phyloP scores from a whole-genome alignment of 2,888 invertebrate genomes.

The Sympetrum striolatum region DNA sequence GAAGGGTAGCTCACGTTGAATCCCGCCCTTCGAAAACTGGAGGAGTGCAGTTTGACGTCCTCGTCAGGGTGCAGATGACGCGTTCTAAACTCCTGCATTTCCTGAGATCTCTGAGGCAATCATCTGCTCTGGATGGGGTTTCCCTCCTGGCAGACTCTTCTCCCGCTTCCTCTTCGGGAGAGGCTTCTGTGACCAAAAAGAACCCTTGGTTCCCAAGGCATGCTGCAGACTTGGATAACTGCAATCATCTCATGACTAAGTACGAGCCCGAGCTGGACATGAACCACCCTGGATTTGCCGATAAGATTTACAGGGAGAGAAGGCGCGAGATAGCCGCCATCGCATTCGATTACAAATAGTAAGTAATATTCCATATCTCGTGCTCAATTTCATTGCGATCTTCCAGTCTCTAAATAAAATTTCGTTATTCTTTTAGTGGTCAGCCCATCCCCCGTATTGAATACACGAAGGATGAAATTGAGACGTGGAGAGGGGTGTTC shows the following conservation, averaged over 20 bases:
- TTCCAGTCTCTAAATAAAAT: not conserved
- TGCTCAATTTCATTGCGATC: not conserved
- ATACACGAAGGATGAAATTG: slow-evolving; percentile 88
- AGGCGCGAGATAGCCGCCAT: slow-evolving; percentile 96
- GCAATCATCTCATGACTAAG: slow-evolving; percentile 98
- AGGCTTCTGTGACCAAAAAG: slow-evolving; percentile 74
- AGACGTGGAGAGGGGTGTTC: slow-evolving; percentile 95
- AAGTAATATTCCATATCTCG: slow-evolving; percentile 55
- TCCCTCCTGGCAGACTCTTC: slow-evolving; percentile 75
- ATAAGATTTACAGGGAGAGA: slow-evolving; percentile 89
- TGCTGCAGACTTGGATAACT: slow-evolving; percentile 93
- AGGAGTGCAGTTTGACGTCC: slow-evolving; percentile 81
- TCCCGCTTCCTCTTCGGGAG: slow-evolving; percentile 59
- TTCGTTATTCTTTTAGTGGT: slow-evolving; percentile 66
- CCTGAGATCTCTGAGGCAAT: slow-evolving; percentile 84
- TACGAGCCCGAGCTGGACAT: slow-evolving; percentile 98
- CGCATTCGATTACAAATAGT: slow-evolving; percentile 94
- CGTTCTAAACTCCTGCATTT: slow-evolving; percentile 79
- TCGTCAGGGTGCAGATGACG: slow-evolving; percentile 86
- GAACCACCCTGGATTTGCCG: slow-evolving; percentile 98
- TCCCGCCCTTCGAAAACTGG: slow-evolving; percentile 81
- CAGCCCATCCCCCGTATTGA: slow-evolving; percentile 87
- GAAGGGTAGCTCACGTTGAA: slow-evolving; percentile 85
- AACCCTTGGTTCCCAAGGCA: slow-evolving; percentile 97
- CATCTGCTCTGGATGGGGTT: slow-evolving; percentile 79